These are phyloP conservation scores for Noctua comes DNA, from an alignment of 2,888 invertebrate species.

Conservation along the genomic window DNA sequence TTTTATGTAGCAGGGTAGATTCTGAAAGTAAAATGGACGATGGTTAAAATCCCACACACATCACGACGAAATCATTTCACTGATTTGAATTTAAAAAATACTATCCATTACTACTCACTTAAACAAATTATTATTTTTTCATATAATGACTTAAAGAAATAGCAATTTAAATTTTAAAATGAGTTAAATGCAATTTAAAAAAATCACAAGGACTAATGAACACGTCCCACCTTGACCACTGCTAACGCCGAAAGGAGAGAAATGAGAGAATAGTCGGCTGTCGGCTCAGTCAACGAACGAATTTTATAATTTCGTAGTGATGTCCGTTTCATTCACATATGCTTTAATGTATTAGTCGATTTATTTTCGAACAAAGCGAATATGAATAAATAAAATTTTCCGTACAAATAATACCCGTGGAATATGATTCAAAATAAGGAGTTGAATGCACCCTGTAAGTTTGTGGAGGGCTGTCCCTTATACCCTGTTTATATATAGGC, in stretches of 20 bases:
- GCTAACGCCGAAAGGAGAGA: constrained; percentile 75
- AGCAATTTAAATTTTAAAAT: not conserved
- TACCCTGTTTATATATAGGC: too few species aligned
- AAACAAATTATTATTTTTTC: not conserved
- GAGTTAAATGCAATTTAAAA: not conserved
- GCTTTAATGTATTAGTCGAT: constrained; percentile 33
- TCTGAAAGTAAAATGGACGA: constrained; percentile 78
- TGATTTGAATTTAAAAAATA: not conserved
- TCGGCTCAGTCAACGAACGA: constrained; percentile 5
- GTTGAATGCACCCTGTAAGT: too few species aligned
- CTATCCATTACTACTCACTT: not conserved
- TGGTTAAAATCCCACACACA: constrained; percentile 23
- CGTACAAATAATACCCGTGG: too few species aligned
- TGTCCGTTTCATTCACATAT: not conserved
- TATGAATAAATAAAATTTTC: too few species aligned
- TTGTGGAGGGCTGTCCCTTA: too few species aligned
- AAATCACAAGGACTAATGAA: constrained; percentile 36
- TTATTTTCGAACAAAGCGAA: not conserved
- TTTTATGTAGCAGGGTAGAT: constrained; percentile 82
- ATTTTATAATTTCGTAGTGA: constrained; percentile 18
- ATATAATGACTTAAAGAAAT: not conserved
- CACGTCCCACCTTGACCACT: constrained; percentile 88
- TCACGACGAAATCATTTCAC: constrained; percentile 12
- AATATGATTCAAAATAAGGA: too few species aligned
- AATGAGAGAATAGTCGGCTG: too few species aligned